Evolutionary conservation across 1,140 invertebrate species (phyloP).

Genomic region (Pinna nobilis): DNA sequence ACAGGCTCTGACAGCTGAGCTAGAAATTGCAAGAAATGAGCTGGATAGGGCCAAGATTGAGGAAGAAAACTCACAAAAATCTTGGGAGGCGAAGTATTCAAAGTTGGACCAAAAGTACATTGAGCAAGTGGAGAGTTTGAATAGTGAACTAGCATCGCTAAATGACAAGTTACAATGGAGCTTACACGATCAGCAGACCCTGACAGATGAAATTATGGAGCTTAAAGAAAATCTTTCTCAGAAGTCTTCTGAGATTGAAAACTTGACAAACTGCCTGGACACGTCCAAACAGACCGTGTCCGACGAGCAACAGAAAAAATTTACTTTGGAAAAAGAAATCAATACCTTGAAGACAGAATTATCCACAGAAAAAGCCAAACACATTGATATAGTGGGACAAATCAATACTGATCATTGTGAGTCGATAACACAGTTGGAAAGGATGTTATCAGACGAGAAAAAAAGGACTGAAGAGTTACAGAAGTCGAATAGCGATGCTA

Average conservation of each 20-base stretch:
- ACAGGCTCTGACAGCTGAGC: slow-evolving; percentile 2
- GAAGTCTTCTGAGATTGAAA: slow-evolving; percentile 11
- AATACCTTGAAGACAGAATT: not conserved
- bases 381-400: not conserved
- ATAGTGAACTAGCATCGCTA: slow-evolving; percentile 23
- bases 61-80: not conserved
- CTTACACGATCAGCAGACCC: slow-evolving; percentile 27
- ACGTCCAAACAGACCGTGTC: slow-evolving; percentile 14
- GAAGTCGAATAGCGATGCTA: too few species aligned
- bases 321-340: not conserved
- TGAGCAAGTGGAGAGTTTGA: slow-evolving; percentile 9
- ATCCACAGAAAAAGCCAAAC: slow-evolving; percentile 4
- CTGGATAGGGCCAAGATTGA: slow-evolving; percentile 11
- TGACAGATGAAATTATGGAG: slow-evolving; percentile 23
- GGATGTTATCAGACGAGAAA: too few species aligned
- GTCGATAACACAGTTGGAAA: too few species aligned
- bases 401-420: too few species aligned
- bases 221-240: slow-evolving; percentile 17
- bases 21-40: slow-evolving; percentile 10
- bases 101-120: slow-evolving; percentile 13
- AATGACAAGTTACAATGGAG: slow-evolving; percentile 22
- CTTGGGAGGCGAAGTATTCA: slow-evolving; percentile 25
- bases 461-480: too few species aligned
- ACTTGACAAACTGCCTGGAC: not conserved
- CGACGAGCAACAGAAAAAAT: not conserved